Base-by-base conservation (phyloP, 2,888 invertebrate species). In the Eumacrocentrus americanus region DNA sequence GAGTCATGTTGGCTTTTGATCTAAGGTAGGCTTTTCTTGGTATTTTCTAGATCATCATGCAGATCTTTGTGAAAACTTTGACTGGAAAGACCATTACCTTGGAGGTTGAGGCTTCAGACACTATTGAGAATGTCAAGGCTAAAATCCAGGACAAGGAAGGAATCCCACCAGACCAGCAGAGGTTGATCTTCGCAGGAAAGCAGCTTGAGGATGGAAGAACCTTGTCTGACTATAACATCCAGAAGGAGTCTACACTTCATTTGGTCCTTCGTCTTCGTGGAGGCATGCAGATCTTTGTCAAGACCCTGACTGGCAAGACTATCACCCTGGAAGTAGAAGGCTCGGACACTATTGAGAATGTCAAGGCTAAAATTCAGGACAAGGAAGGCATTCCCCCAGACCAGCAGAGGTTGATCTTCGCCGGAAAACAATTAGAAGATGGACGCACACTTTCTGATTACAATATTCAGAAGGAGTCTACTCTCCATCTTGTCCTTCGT, bases 261-360 rank as follows among this genome's bases (percentile, higher is more conserved):
- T 83, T 94, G 78, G 93, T 93, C 77, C 83, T 94, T 67, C 87
- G 94, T 70, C 87, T 95, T 63, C 87, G 94, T 68, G 96, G 96
- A 62, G 66, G 59, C 42, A 63, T 65, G 65, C 63, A 54, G 44
- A 54, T 54, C n/a, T 54, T 54, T 44, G 54, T 54, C 4, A 54
- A 54, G 20, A 54, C 54, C 1, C 14, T 54, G 46, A 54, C 54
- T 29, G 38, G 34, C 2, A 48, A 63, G 42, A 53, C 25, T 2
- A 47, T 44, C 22, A 11, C 59, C 20, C 34, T 51, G 22, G 60
- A 42, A 53, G 40, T 50, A 7, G 51, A 55, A 56, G 62, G 53
- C 40, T 46, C n/a, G 6, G 42, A 52, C 0, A 34, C 16, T 23
- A 14, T 18, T 22, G 14, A 35, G 14, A 56, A 47, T 20, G 34